Evolutionary conservation across 2,113 vertebrate species (phyloP), one percentile per base, ranked within the genome.

Genomic region (Pungitius pungitius): DNA sequence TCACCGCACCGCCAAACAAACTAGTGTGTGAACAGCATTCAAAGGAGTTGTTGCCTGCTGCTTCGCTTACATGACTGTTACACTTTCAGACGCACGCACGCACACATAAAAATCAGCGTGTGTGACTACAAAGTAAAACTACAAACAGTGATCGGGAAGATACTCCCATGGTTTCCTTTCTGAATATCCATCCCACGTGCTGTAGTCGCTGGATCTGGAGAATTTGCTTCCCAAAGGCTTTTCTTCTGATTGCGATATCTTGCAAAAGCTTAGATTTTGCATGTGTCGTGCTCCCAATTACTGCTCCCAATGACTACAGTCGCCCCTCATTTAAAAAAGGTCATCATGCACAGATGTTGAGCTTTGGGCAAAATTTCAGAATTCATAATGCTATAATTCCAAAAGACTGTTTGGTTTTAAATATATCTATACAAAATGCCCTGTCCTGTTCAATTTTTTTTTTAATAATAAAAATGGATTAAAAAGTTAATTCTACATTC

Each of bases 11-110:
- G 27, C 60, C 81, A 84, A 85, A 75, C 77, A 81, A 59, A 77
- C 65, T 22, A 58, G 20, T 33, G 56, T 70, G 73, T 80, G 76
- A 80, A 72, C 73, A 66, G 45, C 73, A 64, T 79, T 87, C 78
- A 90, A 79, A 89, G 58, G 63, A 78, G 73, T 39, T 65, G 66
- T 85, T 24, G 65, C 51, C 33, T 56, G 42, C 79, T 83, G 77
- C 77, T 59, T 73, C 66, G 51, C 75, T 43, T 39, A 67, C 74
- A 52, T 71, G 52, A 61, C 20, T 52, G 40, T 80, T 77, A 52
- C 14, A 60, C 51, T 45, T 45, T 59, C 14, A 68, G 59, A 81
- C 64, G 47, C 49, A 80, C 33, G 17, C 42, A 77, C 40, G 51
- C 22, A 69, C 11, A 63, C 22, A 70, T 6, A 4, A 30, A 61